Base-by-base conservation (phyloP, 2,797 vertebrate genomes). In the Rachycentron canadum region DNA sequence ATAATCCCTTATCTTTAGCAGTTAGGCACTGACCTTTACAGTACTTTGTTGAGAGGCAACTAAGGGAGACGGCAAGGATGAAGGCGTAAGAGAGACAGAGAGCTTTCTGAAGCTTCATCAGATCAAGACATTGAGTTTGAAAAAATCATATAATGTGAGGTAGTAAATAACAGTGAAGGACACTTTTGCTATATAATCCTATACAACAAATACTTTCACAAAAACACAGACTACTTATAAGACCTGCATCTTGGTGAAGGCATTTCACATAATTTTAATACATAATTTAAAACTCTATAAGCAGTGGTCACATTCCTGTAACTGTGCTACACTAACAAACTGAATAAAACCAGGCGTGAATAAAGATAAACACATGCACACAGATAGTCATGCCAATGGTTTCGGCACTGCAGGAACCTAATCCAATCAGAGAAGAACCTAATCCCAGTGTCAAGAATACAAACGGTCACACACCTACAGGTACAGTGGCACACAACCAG, bases 11-110 rank as follows among this genome's bases (percentile, higher is more conserved):
- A 73, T 55, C 49, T 76, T 80, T 62, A 78, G 28, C 78, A 75
- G 73, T 26, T 69, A 76, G 76, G 79, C 34, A 32, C 28, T 79
- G 75, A 81, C 82, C 67, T 79, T 88, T 78, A 81, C 55, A 75
- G 50, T 67, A 79, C 65, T 79, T 74, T 60, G 52, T 73, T 79
- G 69, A 70, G 30, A 81, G 4, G 5, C 3, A 30, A 58, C 8
- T 14, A 34, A 70, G 57, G 62, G 23, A 41, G 40, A 28, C 1
- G 63, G 43, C 34, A 59, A 66, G 25, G 21, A 23, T 61, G 23
- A 59, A 49, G 32, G 40, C 10, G 7, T 34, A 9, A 74, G 23
- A 19, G 64, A 56, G 13, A 41, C 10, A 78, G 23, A 41, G n/a
- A 45, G 56, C 47, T 63, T 58, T 81, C 56, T 36, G 28, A 53